Evolutionary conservation across 2,797 vertebrate genomes (phyloP), one percentile per base, ranked within the genome.

Genomic region (Liasis olivaceus): DNA sequence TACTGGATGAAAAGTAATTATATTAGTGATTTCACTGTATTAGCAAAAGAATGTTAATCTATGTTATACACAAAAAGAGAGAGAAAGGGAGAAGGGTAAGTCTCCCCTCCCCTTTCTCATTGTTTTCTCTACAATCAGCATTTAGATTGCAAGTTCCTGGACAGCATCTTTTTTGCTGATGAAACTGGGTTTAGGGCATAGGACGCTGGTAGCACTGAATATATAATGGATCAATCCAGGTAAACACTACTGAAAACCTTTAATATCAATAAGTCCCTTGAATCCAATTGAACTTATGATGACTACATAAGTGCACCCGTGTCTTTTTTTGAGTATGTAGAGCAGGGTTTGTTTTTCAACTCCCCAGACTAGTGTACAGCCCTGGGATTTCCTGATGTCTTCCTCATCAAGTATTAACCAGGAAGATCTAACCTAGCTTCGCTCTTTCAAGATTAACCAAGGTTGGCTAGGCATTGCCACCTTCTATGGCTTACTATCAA

Each of bases 1-100:
- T 87, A 91, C 94, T 94, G 51, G 59, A 94, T 91, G 77, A 96
- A 93, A 93, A 95, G 2, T 96, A 94, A 96, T 96, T 96, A 96
- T 93, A 94, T 85, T 94, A 93, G 17, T 88, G 36, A 92, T 95
- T 96, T 96, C 93, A 85, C 22, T 56, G 28, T 94, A 92, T 95
- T 95, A 95, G 85, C 51, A 96, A 96, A 97, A 96, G 93, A 94
- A 94, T 92, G 6, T 0, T 91, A 59, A 91, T 93, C 72, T 95
- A 51, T 90, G 91, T 90, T 28, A 89, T 3, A 89, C 42, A 92
- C 92, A 47, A 26, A 88, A 28, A 42, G n/a, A 12, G 11, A 51
- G 26, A 24, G 17, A 89, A 85, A 89, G 51, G 12, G 24, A 85
- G 26, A 36, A 47, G 12, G 56, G 84, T 31, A 31, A 58, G 2